Evolutionary conservation across 2,113 vertebrate genomes (phyloP).

Genomic region (Apodemus speciosus): DNA sequence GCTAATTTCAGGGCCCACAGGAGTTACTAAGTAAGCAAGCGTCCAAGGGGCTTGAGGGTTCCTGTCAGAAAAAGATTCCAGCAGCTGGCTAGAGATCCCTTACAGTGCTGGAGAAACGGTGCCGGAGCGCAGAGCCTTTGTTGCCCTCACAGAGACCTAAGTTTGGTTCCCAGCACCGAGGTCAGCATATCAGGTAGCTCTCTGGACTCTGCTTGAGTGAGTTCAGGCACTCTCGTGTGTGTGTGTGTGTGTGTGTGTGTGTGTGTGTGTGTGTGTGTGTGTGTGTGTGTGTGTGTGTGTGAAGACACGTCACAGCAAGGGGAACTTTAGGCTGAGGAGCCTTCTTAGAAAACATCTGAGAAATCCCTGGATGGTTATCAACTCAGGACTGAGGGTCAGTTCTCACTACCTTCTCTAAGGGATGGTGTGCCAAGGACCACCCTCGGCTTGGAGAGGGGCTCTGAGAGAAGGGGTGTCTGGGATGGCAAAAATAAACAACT

Average conservation of each 20-base stretch:
- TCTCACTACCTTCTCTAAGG: background rate
- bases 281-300: background rate
- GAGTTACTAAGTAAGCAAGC: background rate
- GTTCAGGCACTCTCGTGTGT: background rate
- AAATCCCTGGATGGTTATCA: too few species aligned
- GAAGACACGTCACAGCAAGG: background rate
- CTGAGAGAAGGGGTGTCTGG: too few species aligned
- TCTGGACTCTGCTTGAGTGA: background rate
- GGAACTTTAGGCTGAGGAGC: background rate
- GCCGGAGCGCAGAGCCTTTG: background rate
- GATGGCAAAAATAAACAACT: too few species aligned
- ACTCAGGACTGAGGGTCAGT: fast-evolving
- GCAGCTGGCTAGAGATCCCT: background rate
- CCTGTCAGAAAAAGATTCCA: fast-evolving
- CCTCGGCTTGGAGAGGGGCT: too few species aligned
- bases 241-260: background rate
- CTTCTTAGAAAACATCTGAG: background rate
- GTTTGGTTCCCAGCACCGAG: background rate
- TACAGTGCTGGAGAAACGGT: background rate
- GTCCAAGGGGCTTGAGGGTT: background rate
- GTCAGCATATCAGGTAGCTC: background rate
- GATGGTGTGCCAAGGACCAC: too few species aligned
- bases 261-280: background rate
- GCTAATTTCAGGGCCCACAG: background rate
- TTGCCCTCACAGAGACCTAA: background rate